Evolutionary conservation across 37 sponge, comb jelly and placozoan species (phyloP), one percentile per base, ranked within the genome.

Genomic region (Ianthella basta): DNA sequence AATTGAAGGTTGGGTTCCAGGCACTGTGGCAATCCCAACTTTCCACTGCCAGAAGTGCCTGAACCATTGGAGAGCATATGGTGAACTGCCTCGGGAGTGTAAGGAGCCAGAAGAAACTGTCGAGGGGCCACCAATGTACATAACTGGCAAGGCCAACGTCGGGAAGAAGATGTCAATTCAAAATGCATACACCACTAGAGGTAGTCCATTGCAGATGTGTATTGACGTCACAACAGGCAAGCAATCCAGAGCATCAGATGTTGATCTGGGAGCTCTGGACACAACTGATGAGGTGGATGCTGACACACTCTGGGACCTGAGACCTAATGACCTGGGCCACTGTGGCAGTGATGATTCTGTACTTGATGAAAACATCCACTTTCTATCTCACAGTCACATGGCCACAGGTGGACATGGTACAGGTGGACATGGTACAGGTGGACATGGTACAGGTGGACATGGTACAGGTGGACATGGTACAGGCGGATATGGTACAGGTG

Each of bases 21-120:
- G 83, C 44, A 39, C 83, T n/a, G 36, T 83, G 8, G 83, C 68
- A 20, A 32, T 83, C 83, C 69, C 83, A 20, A 83, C 69, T 0
- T 83, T 83, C 34, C 83, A 83, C 55, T 83, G 83, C 55, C 29
- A 20, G 69, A 44, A 50, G 15, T 83, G 83, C 30, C n/a, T 83
- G 41, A 35, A 44, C 39, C 50, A 68, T n/a, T 83, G 83, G 83
- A 34, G 39, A 37, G 53, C 8, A 55, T 39, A 68, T 23, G 83
- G 83, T 21, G 53, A 66, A 40, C 4, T 83, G 13, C 83, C 83
- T 36, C 27, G 66, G 40, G 54, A 40, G 29, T 83, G 83, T n/a
- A 19, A 25, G 12, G 66, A 83, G 32, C 83, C 56, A 3, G 83
- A 66, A 41, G 68, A 83, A 20, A 50, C 27, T 29, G 40, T 68